Conservation (phyloP, 2,797 vertebrate species). For the Sebastes taczanowskii region DNA sequence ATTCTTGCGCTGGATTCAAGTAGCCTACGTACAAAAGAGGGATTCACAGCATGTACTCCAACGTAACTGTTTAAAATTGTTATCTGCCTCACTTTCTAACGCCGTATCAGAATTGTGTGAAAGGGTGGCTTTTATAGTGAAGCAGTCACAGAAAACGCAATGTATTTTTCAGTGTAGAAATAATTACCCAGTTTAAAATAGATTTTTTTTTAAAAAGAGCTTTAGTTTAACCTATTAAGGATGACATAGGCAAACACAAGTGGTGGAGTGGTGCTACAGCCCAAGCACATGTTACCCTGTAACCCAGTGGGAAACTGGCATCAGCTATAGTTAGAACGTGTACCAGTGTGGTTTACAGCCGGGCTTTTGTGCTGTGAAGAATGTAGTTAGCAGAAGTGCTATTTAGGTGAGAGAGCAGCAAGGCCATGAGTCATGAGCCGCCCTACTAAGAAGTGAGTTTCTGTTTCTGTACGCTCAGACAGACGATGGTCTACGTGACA, state of each 20-base stretch:
- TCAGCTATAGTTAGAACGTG: conserved; percentile 30
- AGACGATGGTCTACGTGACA: background rate
- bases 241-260: background rate
- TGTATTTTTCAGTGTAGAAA: background rate
- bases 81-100: background rate
- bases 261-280: background rate
- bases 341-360: background rate
- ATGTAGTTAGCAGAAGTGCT: conserved; percentile 18
- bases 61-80: background rate
- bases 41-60: background rate
- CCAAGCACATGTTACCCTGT: background rate
- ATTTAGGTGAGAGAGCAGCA: conserved; percentile 64
- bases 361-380: conserved; percentile 24
- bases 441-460: background rate
- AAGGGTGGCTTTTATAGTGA: background rate
- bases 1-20: background rate
- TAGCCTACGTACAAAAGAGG: background rate
- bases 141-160: background rate
- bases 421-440: background rate
- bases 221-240: too few relatives aligned
- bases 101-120: background rate
- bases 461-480: background rate
- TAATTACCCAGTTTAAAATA: background rate
- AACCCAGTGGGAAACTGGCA: background rate
- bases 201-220: background rate